Evolutionary conservation across 2,797 vertebrate species (phyloP).

Genomic region (Enteromius mattozi): DNA sequence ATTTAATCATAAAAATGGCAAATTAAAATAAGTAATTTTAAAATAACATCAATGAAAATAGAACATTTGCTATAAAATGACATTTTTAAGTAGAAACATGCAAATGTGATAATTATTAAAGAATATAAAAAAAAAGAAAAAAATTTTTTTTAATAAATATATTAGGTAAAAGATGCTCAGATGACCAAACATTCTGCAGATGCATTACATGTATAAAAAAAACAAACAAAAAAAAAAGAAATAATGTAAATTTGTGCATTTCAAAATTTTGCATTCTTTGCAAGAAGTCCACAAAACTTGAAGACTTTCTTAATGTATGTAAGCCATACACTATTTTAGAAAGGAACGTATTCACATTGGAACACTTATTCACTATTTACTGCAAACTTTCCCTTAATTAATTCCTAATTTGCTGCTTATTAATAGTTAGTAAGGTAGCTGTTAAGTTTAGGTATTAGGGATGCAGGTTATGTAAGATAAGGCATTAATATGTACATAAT

Average conservation of each 20-base stretch:
- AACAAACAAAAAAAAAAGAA: background rate
- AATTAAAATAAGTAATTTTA: background rate
- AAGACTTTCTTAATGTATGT: background rate
- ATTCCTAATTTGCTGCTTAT: too few relatives aligned
- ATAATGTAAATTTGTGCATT: background rate
- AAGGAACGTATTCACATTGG: background rate
- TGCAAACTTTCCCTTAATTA: too few relatives aligned
- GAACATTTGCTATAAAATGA: too few relatives aligned
- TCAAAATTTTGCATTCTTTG: background rate
- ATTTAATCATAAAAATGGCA: background rate
- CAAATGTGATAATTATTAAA: background rate
- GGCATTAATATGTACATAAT: too few relatives aligned
- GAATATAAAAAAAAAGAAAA: too few relatives aligned
- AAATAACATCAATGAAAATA: background rate
- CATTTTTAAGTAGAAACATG: background rate
- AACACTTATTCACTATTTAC: too few relatives aligned
- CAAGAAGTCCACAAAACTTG: background rate
- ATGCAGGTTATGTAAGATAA: too few relatives aligned
- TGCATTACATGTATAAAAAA: too few relatives aligned
- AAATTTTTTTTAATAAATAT: too few relatives aligned
- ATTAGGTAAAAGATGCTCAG: background rate
- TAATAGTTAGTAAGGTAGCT: too few relatives aligned
- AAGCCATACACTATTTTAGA: background rate
- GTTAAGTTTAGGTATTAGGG: too few relatives aligned
- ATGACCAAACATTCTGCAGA: background rate